Evolutionary conservation across 2,797 vertebrate species (phyloP).

Genomic region (Eospalax fontanierii): DNA sequence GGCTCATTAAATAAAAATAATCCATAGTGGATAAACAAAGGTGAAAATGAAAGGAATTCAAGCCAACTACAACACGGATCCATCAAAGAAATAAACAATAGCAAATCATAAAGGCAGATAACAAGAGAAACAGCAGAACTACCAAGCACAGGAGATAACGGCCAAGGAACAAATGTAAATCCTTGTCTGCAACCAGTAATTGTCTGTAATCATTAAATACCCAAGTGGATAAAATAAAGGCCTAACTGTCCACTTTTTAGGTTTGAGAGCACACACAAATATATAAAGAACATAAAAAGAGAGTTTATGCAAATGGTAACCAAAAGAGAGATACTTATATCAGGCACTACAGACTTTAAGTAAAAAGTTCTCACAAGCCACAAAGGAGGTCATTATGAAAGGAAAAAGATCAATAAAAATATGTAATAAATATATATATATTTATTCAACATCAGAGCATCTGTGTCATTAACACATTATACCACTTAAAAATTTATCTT

Average conservation of each 20-base stretch:
- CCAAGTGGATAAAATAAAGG: not conserved
- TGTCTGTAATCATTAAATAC: not conserved
- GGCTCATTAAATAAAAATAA: not conserved
- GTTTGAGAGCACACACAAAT: not conserved
- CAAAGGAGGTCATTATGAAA: not conserved
- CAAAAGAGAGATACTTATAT: not conserved
- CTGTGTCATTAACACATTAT: not conserved
- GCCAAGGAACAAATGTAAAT: not conserved
- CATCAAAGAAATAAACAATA: not conserved
- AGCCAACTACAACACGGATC: not conserved
- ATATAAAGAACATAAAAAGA: not conserved
- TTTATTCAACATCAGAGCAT: not conserved
- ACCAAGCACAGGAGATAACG: not conserved
- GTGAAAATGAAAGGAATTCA: slow-evolving; percentile 7
- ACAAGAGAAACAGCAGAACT: not conserved
- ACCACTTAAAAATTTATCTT: too few species aligned
- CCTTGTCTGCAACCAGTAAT: not conserved
- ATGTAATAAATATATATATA: not conserved
- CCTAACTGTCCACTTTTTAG: not conserved
- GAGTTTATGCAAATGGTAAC: not conserved
- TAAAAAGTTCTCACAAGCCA: not conserved
- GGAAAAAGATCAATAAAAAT: not conserved
- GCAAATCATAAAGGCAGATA: not conserved
- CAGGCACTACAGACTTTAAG: not conserved
- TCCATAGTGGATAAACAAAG: not conserved